phyloP scores from a whole-genome alignment of 2,113 vertebrate species.

The Melanerpes formicivorus region DNA sequence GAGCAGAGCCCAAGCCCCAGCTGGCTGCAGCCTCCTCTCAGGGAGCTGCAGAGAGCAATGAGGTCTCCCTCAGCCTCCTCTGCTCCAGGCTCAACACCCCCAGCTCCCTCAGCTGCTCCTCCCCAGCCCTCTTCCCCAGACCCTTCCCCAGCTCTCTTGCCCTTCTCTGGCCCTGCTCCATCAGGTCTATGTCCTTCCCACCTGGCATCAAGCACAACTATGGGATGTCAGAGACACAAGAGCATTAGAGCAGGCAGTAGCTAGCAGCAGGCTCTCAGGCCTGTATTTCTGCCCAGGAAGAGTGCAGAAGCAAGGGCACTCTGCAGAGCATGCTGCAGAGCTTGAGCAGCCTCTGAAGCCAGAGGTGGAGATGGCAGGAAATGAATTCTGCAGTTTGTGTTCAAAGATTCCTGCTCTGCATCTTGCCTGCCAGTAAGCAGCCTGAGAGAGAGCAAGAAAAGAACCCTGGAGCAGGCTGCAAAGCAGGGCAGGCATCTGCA shows the following conservation, averaged over 20 bases:
- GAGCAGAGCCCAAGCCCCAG: no score
- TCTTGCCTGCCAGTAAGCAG: conserved; percentile 39
- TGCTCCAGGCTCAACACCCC: no score
- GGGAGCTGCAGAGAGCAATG: no score
- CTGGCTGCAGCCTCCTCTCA: no score
- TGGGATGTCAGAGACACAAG: background rate
- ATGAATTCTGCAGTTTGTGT: conserved; percentile 30
- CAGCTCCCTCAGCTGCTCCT: no score
- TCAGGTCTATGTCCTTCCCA: no score
- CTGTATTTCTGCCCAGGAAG: background rate
- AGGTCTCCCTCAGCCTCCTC: no score
- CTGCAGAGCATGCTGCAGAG: conserved; percentile 29
- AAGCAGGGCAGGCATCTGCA: background rate
- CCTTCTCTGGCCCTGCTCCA: no score
- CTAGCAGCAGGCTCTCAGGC: background rate
- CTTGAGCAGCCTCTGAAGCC: background rate
- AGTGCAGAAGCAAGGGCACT: conserved; percentile 14
- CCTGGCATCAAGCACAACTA: background rate
- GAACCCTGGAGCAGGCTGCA: background rate
- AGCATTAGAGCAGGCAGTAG: background rate
- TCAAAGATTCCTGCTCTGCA: conserved; percentile 32
- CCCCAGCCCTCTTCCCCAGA: no score
- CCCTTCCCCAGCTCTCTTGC: no score
- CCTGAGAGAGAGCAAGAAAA: conserved; percentile 41
- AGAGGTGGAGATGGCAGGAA: conserved; percentile 37